phyloP scores from a whole-genome alignment of 2,888 invertebrate genomes.

The Isotomurus palustris region DNA sequence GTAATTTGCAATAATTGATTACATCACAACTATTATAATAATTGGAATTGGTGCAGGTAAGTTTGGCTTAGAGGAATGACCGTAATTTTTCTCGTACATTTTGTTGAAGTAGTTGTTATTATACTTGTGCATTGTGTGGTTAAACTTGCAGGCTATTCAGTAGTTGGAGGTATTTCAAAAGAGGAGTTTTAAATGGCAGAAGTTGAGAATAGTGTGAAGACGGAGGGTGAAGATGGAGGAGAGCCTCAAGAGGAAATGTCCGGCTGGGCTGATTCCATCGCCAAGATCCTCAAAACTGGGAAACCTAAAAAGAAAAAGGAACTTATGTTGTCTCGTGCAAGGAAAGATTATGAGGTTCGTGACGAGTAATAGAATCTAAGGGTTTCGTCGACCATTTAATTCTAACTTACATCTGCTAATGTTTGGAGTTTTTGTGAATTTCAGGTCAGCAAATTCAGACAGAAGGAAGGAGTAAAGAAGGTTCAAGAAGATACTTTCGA shows the following conservation, averaged over 20 bases:
- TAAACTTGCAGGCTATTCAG: too few species aligned
- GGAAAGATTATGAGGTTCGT: conserved; percentile 47
- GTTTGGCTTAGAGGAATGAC: too few species aligned
- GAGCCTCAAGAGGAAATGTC: conserved; percentile 26
- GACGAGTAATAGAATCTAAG: background rate
- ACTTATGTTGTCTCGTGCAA: conserved; percentile 49
- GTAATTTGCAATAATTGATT: background rate
- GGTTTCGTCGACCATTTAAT: background rate
- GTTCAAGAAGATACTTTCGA: conserved; percentile 8
- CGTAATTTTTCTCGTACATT: too few species aligned
- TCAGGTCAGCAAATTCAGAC: conserved; percentile 4
- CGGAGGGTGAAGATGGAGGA: conserved; percentile 6
- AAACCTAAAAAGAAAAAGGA: conserved; percentile 46
- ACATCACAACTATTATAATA: background rate
- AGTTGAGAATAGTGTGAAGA: background rate
- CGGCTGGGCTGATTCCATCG: conserved; percentile 49
- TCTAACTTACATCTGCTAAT: background rate
- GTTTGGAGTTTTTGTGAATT: background rate
- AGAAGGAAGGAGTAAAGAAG: conserved; percentile 1
- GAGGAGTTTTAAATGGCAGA: too few species aligned
- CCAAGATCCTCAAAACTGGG: conserved; percentile 46
- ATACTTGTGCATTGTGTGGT: too few species aligned
- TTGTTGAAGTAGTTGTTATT: too few species aligned
- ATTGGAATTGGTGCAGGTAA: too few species aligned
- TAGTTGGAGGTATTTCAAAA: too few species aligned